Conservation (phyloP, 2,888 invertebrate species). For the Watsonalla binaria region DNA sequence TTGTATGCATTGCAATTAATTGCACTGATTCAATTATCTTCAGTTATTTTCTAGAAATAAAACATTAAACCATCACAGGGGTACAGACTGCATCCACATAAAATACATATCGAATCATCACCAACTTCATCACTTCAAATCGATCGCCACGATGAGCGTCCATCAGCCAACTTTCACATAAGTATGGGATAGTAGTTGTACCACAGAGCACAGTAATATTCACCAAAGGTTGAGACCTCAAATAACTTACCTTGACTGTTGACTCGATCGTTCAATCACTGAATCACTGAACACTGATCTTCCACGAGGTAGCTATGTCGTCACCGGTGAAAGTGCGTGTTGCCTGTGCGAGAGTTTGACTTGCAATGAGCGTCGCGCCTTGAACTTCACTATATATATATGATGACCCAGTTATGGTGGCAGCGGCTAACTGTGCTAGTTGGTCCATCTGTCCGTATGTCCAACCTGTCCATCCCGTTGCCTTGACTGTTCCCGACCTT, state of each 20-base stretch:
- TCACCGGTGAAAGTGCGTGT: constrained; percentile 75
- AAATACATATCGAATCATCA: constrained; percentile 2
- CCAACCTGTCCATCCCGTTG: constrained; percentile 66
- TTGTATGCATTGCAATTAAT: neutral
- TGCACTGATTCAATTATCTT: neutral
- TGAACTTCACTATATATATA: constrained; percentile 92
- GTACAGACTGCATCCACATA: neutral
- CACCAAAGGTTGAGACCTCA: constrained; percentile 19
- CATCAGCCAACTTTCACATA: constrained; percentile 8
- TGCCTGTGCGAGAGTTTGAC: constrained; percentile 65
- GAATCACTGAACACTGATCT: constrained; percentile 65
- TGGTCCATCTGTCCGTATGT: constrained; percentile 49
- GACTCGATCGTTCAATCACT: constrained; percentile 53
- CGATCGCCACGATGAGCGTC: neutral
- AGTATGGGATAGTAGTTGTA: constrained; percentile 9
- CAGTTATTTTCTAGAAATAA: neutral
- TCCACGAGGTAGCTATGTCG: constrained; percentile 50
- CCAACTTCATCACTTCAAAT: constrained; percentile 7
- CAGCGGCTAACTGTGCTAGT: constrained; percentile 70
- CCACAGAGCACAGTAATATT: constrained; percentile 27
- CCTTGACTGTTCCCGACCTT: constrained; percentile 42
- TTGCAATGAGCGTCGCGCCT: constrained; percentile 83
- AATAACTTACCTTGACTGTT: constrained; percentile 63
- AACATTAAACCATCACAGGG: neutral
- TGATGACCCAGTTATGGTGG: constrained; percentile 86